These are phyloP conservation scores for Calypte anna DNA, from an alignment of 2,113 vertebrate genomes.

Conservation along the genomic window DNA sequence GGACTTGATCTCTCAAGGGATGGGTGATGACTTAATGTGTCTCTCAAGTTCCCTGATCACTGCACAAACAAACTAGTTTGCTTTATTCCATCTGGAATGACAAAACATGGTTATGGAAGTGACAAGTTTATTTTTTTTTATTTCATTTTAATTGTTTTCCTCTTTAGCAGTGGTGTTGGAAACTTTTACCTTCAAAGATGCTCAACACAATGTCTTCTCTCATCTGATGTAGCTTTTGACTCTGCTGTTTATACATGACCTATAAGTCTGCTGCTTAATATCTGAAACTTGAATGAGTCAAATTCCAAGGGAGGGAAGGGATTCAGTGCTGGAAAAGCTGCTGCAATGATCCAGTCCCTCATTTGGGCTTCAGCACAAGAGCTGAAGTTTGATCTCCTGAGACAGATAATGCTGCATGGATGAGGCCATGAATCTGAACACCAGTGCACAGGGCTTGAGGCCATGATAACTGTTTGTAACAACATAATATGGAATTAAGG, in stretches of 20 bases:
- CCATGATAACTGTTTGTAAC: neutral
- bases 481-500: neutral
- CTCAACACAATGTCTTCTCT: neutral
- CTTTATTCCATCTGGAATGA: neutral
- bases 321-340: neutral
- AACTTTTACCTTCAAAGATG: neutral
- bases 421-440: neutral
- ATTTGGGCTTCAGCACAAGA: neutral
- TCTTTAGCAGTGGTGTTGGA: neutral
- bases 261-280: neutral
- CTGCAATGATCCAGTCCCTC: neutral
- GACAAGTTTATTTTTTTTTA: neutral
- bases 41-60: neutral
- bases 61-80: neutral
- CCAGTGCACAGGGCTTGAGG: neutral
- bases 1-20: neutral
- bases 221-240: neutral
- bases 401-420: neutral
- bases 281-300: neutral
- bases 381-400: neutral
- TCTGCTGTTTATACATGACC: constrained; percentile 9
- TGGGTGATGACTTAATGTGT: neutral
- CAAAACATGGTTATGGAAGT: neutral
- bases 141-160: neutral
- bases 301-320: neutral